A percentile compares a stretch with the other conserved stretches of the same genome.
phyloP scores from a whole-genome alignment of 1,140 invertebrate genomes.

The Cataglyphis hispanica region DNA sequence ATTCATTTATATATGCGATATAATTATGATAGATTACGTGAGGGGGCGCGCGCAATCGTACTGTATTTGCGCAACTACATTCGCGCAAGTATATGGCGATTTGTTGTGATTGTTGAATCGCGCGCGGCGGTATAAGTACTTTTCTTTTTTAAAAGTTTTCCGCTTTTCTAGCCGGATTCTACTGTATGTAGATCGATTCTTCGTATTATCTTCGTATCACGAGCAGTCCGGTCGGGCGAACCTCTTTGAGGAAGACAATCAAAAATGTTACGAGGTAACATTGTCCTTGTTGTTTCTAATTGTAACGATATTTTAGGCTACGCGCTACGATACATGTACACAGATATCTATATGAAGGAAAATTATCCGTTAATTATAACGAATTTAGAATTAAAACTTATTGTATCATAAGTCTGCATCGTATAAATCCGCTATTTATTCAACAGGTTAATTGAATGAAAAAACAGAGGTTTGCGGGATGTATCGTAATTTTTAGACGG shows the following conservation, averaged over 20 bases:
- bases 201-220: constrained; percentile 13
- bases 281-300: constrained; percentile 86
- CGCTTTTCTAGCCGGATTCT: too few species aligned
- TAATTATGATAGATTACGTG: too few species aligned
- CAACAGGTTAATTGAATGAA: constrained; percentile 58
- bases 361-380: constrained; percentile 59
- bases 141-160: too few species aligned
- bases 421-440: constrained; percentile 58
- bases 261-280: constrained; percentile 86
- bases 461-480: constrained; percentile 41
- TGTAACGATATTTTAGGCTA: constrained; percentile 75
- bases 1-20: too few species aligned
- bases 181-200: constrained; percentile 23
- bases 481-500: constrained; percentile 12
- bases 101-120: too few species aligned
- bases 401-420: constrained; percentile 51
- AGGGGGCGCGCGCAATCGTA: too few species aligned
- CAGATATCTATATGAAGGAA: constrained; percentile 37
- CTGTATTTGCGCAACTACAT: too few species aligned
- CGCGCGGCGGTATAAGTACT: too few species aligned
- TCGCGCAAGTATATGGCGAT: too few species aligned
- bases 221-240: constrained; percentile 63
- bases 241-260: constrained; percentile 86
- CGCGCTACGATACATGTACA: constrained; percentile 55
- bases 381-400: constrained; percentile 62